Evolutionary conservation across 2,888 invertebrate species (phyloP).

Genomic region (Kuschelorhynchus macadamiae): DNA sequence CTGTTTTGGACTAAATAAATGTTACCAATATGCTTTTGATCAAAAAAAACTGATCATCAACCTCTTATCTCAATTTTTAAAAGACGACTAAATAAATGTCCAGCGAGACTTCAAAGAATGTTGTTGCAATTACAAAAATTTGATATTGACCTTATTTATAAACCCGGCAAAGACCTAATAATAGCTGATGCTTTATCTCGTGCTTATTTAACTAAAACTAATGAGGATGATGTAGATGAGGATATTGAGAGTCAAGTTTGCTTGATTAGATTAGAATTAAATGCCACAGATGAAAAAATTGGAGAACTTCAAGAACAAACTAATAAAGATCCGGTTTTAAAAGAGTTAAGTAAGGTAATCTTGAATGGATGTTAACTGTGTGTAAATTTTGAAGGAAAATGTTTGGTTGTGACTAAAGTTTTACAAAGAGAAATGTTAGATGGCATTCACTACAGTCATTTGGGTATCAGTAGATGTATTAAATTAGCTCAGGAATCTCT

Average conservation of each 20-base stretch:
- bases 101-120: constrained; percentile 48
- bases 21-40: constrained; percentile 50
- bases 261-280: neutral
- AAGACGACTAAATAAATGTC: constrained; percentile 25
- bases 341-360: constrained; percentile 37
- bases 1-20: constrained; percentile 50
- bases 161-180: constrained; percentile 47
- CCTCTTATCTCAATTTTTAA: constrained; percentile 12
- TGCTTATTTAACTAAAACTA: constrained; percentile 24
- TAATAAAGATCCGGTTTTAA: neutral
- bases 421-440: constrained; percentile 33
- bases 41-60: constrained; percentile 1
- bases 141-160: constrained; percentile 35
- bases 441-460: constrained; percentile 31
- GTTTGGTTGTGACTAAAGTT: constrained; percentile 45
- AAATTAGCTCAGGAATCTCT: neutral
- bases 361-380: constrained; percentile 21
- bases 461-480: neutral
- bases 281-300: neutral
- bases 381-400: constrained; percentile 44
- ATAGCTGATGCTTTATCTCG: constrained; percentile 44
- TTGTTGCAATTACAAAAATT: constrained; percentile 19
- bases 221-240: too few species aligned
- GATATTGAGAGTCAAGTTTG: constrained; percentile 1
- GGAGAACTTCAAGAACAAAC: neutral